A percentile compares a stretch with the other conserved stretches of the same genome.
phyloP scores from a whole-genome alignment of 2,113 vertebrate genomes.

The Otocyon megalotis region DNA sequence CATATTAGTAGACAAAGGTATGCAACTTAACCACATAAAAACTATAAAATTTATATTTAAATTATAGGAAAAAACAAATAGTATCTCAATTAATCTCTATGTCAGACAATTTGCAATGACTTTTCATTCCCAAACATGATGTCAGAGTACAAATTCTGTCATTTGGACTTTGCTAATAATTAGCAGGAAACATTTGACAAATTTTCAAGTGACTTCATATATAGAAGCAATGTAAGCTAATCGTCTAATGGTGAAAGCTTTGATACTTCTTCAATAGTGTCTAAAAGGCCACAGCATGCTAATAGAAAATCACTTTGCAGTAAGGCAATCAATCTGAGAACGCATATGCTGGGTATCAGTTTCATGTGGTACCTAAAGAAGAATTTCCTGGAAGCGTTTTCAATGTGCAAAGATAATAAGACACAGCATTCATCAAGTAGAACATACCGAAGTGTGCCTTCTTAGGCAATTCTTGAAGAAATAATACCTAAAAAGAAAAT shows the following conservation, averaged over 20 bases:
- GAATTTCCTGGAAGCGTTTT: constrained; percentile 85
- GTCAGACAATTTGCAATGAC: constrained; percentile 77
- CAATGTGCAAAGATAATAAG: constrained; percentile 75
- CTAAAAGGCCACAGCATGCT: constrained; percentile 80
- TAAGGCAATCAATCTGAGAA: constrained; percentile 84
- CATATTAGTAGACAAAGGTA: constrained; percentile 73
- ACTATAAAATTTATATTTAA: constrained; percentile 81
- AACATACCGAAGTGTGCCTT: constrained; percentile 50
- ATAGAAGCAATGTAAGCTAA: constrained; percentile 80
- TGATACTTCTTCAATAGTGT: constrained; percentile 80
- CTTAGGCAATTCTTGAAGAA: constrained; percentile 64
- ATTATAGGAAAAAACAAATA: constrained; percentile 83
- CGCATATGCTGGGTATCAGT: constrained; percentile 81
- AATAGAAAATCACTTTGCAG: constrained; percentile 83
- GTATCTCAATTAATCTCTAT: constrained; percentile 80
- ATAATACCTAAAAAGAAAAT: constrained; percentile 76
- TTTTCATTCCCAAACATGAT: constrained; percentile 81
- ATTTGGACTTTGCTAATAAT: constrained; percentile 85
- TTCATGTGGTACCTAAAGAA: constrained; percentile 84
- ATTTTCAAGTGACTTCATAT: constrained; percentile 80
- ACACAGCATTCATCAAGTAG: constrained; percentile 75
- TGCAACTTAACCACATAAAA: constrained; percentile 78
- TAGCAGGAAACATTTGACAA: constrained; percentile 79
- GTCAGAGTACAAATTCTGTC: constrained; percentile 78
- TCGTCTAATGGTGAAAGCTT: constrained; percentile 83